phyloP scores from a whole-genome alignment of 2,113 vertebrate species.

The Leptobrachium leishanense region DNA sequence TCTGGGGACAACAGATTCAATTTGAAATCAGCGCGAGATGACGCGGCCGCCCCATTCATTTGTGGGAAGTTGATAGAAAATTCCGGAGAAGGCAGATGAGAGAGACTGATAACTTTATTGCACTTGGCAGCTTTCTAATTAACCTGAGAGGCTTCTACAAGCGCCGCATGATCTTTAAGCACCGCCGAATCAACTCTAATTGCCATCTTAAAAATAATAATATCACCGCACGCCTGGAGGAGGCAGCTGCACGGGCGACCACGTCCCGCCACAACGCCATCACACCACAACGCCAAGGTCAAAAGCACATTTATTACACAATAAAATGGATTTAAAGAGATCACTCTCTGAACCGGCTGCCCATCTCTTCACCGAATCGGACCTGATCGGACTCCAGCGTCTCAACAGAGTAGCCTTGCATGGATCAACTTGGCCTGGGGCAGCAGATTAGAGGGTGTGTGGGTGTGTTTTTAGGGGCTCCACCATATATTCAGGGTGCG shows the following conservation, averaged over 20 bases:
- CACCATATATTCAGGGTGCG: no score
- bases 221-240: no score
- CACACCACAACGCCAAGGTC: conserved; percentile 13
- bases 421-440: no score
- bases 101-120: conserved; percentile 26
- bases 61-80: not conserved
- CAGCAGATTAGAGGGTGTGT: no score
- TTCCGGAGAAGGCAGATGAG: conserved; percentile 3
- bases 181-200: conserved; percentile 27
- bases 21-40: not conserved
- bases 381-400: no score
- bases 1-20: no score
- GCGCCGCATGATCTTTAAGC: conserved; percentile 26
- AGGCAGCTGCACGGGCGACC: not conserved
- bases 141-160: conserved; percentile 15
- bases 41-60: not conserved
- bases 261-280: no score
- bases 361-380: no score
- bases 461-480: no score
- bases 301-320: not conserved
- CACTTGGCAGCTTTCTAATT: conserved; percentile 39
- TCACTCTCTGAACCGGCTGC: no score
- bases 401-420: no score
- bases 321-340: no score
- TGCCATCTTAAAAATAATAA: conserved; percentile 11